A percentile compares a stretch with the other conserved stretches of the same genome.
These are phyloP conservation scores for Philonicus albiceps DNA, from an alignment of 2,888 invertebrate species.

Conservation along the genomic window DNA sequence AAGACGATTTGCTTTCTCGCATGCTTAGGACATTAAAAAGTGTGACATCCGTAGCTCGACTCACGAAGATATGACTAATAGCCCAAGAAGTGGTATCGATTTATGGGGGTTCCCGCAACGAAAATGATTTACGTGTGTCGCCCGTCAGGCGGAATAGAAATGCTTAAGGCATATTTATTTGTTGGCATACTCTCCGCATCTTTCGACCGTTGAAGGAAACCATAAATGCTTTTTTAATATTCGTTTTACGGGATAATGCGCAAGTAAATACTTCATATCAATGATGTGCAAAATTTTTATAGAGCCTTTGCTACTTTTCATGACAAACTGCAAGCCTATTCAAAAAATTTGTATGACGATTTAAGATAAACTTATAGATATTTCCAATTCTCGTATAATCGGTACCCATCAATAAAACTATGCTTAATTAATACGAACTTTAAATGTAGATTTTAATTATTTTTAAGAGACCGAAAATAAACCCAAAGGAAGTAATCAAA, in stretches of 20 bases:
- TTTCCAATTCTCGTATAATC: no score
- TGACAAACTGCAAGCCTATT: neutral
- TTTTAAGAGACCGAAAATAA: no score
- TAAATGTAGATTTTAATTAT: no score
- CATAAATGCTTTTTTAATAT: neutral
- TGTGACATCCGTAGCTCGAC: neutral
- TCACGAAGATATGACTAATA: neutral
- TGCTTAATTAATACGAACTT: no score
- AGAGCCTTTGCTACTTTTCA: neutral
- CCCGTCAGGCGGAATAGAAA: neutral
- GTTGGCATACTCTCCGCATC: neutral
- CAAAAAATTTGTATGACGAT: no score
- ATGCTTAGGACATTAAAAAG: neutral
- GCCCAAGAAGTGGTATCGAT: neutral
- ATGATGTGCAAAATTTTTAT: neutral
- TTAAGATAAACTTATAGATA: no score
- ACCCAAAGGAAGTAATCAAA: no score
- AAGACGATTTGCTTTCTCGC: constrained; percentile 33
- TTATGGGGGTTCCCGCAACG: neutral
- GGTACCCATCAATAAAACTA: no score
- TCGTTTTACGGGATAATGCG: neutral
- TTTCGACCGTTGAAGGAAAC: neutral
- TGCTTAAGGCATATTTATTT: neutral
- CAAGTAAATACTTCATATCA: neutral
- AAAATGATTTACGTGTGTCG: constrained; percentile 6